These are phyloP conservation scores for Zosterops japonicus DNA, from an alignment of 2,113 vertebrate species.

Conservation along the genomic window DNA sequence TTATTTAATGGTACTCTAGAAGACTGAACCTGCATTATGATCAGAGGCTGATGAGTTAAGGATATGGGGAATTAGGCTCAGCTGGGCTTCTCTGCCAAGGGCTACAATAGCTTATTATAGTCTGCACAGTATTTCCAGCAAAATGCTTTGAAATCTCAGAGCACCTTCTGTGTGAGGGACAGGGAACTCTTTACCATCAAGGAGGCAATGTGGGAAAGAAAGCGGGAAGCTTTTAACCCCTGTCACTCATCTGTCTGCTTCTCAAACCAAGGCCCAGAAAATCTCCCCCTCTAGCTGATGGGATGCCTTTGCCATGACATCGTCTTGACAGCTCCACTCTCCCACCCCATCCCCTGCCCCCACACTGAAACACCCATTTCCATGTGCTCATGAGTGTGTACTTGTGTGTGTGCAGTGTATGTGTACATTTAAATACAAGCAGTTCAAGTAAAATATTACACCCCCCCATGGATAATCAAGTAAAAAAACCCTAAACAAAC, in stretches of 20 bases:
- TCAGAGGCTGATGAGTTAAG: constrained; percentile 37
- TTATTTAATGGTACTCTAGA: constrained; percentile 17
- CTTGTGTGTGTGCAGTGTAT: background rate
- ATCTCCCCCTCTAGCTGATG: constrained; percentile 37
- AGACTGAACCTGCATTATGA: constrained; percentile 26
- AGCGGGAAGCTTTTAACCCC: constrained; percentile 65
- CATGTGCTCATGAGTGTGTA: background rate
- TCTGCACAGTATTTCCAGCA: background rate
- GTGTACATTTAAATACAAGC: background rate
- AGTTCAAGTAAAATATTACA: background rate
- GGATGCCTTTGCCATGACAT: constrained; percentile 27
- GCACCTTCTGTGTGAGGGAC: constrained; percentile 28
- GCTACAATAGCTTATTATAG: constrained; percentile 11
- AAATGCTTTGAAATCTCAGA: constrained; percentile 45
- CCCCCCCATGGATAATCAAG: background rate
- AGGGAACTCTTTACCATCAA: constrained; percentile 22
- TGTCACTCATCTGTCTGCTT: constrained; percentile 68
- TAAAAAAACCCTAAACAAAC: background rate
- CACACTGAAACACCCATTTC: background rate
- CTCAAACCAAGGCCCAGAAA: constrained; percentile 18
- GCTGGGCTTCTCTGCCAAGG: constrained; percentile 33
- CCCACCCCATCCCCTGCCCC: background rate
- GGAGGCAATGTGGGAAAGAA: constrained; percentile 45
- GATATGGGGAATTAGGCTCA: constrained; percentile 48
- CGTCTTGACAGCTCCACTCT: constrained; percentile 33